These are phyloP conservation scores for Hedya salicella DNA, from an alignment of 2,888 invertebrate species.

Conservation along the genomic window DNA sequence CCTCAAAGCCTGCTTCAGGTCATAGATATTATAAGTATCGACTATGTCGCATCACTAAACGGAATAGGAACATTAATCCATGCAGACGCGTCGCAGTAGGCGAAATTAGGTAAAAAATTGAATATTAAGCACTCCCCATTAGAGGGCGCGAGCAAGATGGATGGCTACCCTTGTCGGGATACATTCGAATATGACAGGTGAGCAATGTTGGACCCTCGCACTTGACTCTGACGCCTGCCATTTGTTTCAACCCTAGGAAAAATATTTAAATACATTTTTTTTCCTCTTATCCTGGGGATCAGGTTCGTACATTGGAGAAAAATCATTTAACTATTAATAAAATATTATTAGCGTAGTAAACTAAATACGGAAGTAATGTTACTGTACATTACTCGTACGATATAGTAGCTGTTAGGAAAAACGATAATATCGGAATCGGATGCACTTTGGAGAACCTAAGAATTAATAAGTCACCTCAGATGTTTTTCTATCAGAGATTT, in stretches of 20 bases:
- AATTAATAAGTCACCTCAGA: too few species aligned
- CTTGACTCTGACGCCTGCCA: slow-evolving; percentile 35
- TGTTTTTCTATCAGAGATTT: too few species aligned
- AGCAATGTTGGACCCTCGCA: slow-evolving; percentile 38
- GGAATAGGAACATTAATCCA: slow-evolving; percentile 46
- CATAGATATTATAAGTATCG: slow-evolving; percentile 2
- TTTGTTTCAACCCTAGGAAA: slow-evolving; percentile 22
- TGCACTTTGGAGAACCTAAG: too few species aligned
- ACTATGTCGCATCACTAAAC: slow-evolving; percentile 24
- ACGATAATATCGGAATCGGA: too few species aligned
- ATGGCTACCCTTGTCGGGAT: slow-evolving; percentile 39
- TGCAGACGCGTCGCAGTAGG: slow-evolving; percentile 50
- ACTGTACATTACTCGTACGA: too few species aligned
- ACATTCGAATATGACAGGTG: slow-evolving; percentile 43
- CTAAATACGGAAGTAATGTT: too few species aligned
- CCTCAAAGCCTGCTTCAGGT: too few species aligned
- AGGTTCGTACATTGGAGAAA: too few species aligned
- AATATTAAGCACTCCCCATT: slow-evolving; percentile 63
- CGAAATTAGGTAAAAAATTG: slow-evolving; percentile 70
- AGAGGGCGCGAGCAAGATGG: slow-evolving; percentile 46
- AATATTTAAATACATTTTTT: slow-evolving; percentile 1
- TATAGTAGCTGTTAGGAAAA: too few species aligned
- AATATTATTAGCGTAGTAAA: too few species aligned
- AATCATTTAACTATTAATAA: too few species aligned
- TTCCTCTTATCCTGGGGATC: too few species aligned